These are phyloP conservation scores for Drosophila mimetica DNA, from an alignment of 2,888 invertebrate genomes.

Conservation along the genomic window DNA sequence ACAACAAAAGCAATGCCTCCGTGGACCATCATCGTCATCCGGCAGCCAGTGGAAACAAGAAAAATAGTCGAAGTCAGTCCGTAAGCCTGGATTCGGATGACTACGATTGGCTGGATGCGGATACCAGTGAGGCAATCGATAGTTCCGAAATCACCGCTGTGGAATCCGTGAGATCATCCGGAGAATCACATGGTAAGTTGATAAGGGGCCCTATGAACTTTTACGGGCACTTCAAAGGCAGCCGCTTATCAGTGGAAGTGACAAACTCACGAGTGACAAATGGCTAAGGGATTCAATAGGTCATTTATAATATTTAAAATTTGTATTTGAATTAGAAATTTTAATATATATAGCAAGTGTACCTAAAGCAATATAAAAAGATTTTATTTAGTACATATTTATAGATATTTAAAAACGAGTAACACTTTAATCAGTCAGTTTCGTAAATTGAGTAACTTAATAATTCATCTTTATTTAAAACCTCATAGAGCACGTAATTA, in stretches of 20 bases:
- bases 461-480: too few relatives aligned
- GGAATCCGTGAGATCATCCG: conserved; percentile 34
- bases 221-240: conserved; percentile 40
- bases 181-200: conserved; percentile 56
- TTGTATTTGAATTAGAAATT: too few relatives aligned
- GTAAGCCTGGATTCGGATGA: conserved; percentile 43
- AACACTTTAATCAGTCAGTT: too few relatives aligned
- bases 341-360: too few relatives aligned
- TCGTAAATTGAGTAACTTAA: too few relatives aligned
- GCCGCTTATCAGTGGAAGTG: conserved; percentile 41
- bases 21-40: conserved; percentile 20
- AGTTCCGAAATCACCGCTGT: conserved; percentile 19
- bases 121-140: conserved; percentile 49
- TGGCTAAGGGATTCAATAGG: background rate
- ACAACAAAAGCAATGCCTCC: conserved; percentile 40
- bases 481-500: too few relatives aligned
- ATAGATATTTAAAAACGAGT: too few relatives aligned
- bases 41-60: conserved; percentile 9
- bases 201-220: conserved; percentile 37
- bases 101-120: conserved; percentile 62
- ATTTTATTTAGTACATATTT: too few relatives aligned
- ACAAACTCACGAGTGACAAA: conserved; percentile 2
- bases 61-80: conserved; percentile 21
- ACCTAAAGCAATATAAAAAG: too few relatives aligned
- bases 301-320: background rate